Evolutionary conservation across 2,888 invertebrate species (phyloP), one percentile per base, ranked within the genome.

Genomic region (Mesorhabditis spiculigera): DNA sequence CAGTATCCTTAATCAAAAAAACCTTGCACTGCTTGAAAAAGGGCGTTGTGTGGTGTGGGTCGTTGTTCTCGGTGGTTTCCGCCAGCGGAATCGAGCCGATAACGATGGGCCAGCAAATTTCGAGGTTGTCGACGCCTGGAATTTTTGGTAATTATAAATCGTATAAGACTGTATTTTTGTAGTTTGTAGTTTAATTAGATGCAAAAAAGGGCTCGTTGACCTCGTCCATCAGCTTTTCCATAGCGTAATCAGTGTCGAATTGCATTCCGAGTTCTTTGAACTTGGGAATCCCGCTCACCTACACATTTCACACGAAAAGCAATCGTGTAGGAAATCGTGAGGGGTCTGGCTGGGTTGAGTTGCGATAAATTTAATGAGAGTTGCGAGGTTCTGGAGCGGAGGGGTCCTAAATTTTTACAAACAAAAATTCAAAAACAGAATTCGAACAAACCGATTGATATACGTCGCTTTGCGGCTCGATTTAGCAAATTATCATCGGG

Each of bases 81-180:
- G 70, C 71, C 45, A 76, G 65, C 10, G 81, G 81, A 58, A 75
- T 50, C 4, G 78, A 75, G 4, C 82, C 82, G 45, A 82, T 78
- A 10, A 81, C 71, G n/a, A 82, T 77, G 5, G 82, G 82, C 61
- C 80, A 75, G 43, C 69, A 72, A 42, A 82, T 69, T 41, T 82
- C 80, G 69, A 82, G 80, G 10, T 81, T 75, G 69, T 82, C 82
- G 13, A 79, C 74, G 42, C 80, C 80, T 80, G 3, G n/a, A 50
- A n/a, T 2, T 10, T 50, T 50, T 50, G 58, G 58, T 13, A 50
- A n/a, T 50, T 50, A 50, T 50, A 50, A 50, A 50, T 13, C 58
- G 28, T 3, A 28, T 28, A 28, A 28, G 1, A 28, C 28, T 28
- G 28, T 28, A 28, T 28, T 28, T 28, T 28, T 28, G 28, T 28